Base-by-base conservation (phyloP, 23 tunicate genomes). In the Botrylloides violaceus region DNA sequence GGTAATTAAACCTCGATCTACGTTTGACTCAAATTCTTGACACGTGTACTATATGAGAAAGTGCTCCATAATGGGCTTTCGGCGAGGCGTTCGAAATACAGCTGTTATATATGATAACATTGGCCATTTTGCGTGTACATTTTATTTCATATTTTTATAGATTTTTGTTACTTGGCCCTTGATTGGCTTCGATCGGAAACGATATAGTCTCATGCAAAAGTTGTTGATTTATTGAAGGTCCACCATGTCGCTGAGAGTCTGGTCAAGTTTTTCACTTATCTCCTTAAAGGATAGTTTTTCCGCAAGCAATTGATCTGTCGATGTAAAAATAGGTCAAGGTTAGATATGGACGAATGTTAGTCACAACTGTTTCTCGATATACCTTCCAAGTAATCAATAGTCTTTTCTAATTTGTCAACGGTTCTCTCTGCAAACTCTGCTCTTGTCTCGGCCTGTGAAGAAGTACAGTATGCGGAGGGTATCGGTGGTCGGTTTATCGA, bases 351-450 rank as follows among this genome's bases (percentile, higher is more conserved):
- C 3, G 6, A 63, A 63, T 3, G 3, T 19, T 25, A 12, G 3
- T 3, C 4, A 26, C 35, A 63, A 3, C 3, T 4, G 33, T 31
- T 63, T 4, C 7, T 63, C 29, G 4, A 63, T 28, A 23, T 19
- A 90, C 97, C 97, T 79, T 90, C 84, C 58, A 95, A 76, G 37
- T 88, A 90, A 71, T 95, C 99, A 38, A 95, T 84, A 0, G 99
- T 95, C 30, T 83, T 81, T 64, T 95, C 99, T 24, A 95, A 71
- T 58, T 95, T 95, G 72, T 95, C 99, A 29, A 95, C 96, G 7
- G 99, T 87, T 75, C 99, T 55, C 75, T 95, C 99, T 20, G 99
- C 96, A 64, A 95, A 95, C 78, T 95, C 99, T 53, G 99, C 99
- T 43, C 99, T 70, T 12, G 99, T 95, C 60, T 95, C 99, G 31